These are phyloP conservation scores for Paguma larvata DNA, from an alignment of 2,797 vertebrate species.

Conservation along the genomic window DNA sequence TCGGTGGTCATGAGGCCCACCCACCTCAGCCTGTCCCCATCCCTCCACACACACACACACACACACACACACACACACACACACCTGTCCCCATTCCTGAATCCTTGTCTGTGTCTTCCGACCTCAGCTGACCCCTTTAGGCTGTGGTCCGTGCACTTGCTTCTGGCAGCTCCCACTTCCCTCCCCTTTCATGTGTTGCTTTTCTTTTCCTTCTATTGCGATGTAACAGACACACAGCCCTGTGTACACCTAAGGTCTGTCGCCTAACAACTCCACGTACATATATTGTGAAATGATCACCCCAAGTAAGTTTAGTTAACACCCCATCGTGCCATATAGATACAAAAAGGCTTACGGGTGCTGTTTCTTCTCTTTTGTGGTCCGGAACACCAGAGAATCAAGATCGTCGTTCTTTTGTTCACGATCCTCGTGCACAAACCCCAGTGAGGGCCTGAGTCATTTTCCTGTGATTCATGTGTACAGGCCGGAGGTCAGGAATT, in stretches of 20 bases:
- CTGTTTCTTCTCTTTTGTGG: neutral
- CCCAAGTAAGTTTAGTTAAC: neutral
- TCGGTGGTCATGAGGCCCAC: neutral
- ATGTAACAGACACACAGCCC: neutral
- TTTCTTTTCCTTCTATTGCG: neutral
- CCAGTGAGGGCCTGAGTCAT: neutral
- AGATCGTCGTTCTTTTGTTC: slow-evolving; percentile 4
- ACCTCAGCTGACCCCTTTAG: neutral
- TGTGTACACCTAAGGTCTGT: neutral
- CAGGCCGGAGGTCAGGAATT: neutral
- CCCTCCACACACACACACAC: too few species aligned
- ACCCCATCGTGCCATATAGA: neutral
- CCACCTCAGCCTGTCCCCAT: accelerated
- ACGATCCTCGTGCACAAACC: neutral
- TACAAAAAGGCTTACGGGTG: neutral
- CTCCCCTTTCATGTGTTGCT: neutral
- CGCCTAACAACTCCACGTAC: neutral
- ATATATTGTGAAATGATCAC: neutral
- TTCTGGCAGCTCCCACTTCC: neutral
- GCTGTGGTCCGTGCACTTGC: neutral
- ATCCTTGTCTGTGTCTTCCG: neutral
- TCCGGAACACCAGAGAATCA: neutral
- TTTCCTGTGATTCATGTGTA: neutral
- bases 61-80: too few species aligned
- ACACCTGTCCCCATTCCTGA: too few species aligned